phyloP scores from a whole-genome alignment of 2,888 invertebrate species.

The Suillia variegata region DNA sequence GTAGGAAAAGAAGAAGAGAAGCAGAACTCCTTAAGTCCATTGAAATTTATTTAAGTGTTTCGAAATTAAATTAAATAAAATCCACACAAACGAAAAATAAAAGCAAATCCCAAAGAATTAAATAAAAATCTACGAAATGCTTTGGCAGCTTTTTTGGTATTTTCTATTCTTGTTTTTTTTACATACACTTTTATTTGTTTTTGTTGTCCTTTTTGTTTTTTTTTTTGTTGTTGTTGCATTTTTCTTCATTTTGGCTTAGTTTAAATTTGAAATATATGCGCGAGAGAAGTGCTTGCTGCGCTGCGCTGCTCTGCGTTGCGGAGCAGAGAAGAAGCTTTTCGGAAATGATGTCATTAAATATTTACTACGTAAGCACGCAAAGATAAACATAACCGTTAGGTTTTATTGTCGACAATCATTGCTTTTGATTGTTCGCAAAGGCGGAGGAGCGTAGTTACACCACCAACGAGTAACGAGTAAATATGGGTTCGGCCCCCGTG shows the following conservation, averaged over 20 bases:
- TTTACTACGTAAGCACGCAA: slow-evolving; percentile 3
- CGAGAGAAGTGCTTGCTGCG: neutral
- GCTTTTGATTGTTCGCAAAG: slow-evolving; percentile 55
- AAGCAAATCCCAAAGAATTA: neutral
- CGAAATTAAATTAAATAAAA: slow-evolving; percentile 5
- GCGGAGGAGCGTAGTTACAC: slow-evolving; percentile 26
- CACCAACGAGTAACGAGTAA: neutral
- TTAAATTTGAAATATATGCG: neutral
- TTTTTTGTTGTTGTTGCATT: neutral
- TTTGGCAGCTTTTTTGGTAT: neutral
- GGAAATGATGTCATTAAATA: slow-evolving; percentile 4
- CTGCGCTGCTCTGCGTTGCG: no score
- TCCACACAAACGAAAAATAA: neutral
- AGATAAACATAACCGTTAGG: slow-evolving; percentile 57
- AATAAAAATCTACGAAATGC: neutral
- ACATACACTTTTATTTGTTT: no score
- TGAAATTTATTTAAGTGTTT: slow-evolving; percentile 2
- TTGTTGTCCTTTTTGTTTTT: neutral
- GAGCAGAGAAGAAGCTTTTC: neutral
- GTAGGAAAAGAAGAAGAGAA: no score
- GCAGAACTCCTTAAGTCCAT: neutral
- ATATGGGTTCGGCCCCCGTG: no score
- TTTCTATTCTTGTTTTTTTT: neutral
- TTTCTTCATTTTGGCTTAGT: neutral
- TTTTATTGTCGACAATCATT: slow-evolving; percentile 58